Percentiles rank a stretch among this genome's conserved stretches.
Conservation (phyloP, 2,797 vertebrate species). For the Rhynchonycteris naso region DNA sequence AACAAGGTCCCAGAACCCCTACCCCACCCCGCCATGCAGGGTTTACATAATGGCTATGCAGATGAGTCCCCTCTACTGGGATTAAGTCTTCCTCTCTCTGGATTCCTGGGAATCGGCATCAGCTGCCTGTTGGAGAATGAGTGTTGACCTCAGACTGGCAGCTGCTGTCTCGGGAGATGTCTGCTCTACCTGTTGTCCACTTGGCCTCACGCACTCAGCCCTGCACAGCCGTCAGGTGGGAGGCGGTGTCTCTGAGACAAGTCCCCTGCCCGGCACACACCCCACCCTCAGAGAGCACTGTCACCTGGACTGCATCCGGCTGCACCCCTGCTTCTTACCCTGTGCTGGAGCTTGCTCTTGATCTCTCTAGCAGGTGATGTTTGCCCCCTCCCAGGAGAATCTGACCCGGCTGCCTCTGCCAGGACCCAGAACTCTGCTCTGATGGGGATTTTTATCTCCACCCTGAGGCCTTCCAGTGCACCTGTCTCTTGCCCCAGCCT, state of each 20-base stretch:
- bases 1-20: background rate
- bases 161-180: background rate
- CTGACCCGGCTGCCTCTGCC: background rate
- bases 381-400: background rate
- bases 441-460: background rate
- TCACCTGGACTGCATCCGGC: no score
- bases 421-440: background rate
- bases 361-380: background rate
- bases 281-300: fast-evolving
- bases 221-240: background rate
- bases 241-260: background rate
- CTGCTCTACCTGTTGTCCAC: fast-evolving
- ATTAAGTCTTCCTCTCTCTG: background rate
- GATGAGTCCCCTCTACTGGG: background rate
- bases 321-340: background rate
- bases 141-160: background rate
- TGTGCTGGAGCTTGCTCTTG: background rate
- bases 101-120: background rate
- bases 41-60: background rate
- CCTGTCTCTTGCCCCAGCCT: background rate
- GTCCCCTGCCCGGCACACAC: fast-evolving
- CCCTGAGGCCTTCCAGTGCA: background rate
- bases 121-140: background rate
- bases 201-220: background rate
- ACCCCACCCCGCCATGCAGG: fast-evolving